Percentiles rank a stretch among this genome's conserved stretches.
Conservation (phyloP, 2,797 vertebrate genomes). For the Chromobotia macracanthus region DNA sequence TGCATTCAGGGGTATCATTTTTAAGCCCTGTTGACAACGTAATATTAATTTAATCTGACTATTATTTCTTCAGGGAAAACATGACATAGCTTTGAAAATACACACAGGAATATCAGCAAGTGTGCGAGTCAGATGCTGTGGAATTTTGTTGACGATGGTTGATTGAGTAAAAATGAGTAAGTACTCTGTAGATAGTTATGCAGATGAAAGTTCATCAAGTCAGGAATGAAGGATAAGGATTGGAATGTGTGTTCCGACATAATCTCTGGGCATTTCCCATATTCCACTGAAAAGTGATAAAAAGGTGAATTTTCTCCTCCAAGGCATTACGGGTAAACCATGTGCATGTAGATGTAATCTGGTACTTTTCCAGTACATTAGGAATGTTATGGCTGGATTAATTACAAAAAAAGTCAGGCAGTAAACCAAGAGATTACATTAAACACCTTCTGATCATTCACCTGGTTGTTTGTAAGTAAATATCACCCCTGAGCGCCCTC, state of each 20-base stretch:
- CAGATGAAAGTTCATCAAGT: conserved; percentile 64
- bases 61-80: conserved; percentile 18
- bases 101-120: conserved; percentile 13
- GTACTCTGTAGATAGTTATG: conserved; percentile 56
- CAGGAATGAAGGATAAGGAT: conserved; percentile 51
- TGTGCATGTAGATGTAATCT: not conserved
- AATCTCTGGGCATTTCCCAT: conserved; percentile 17
- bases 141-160: conserved; percentile 56
- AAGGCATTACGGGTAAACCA: not conserved
- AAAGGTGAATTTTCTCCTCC: not conserved
- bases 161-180: conserved; percentile 58
- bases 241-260: conserved; percentile 53
- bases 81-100: not conserved
- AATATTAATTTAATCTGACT: conserved; percentile 30
- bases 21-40: conserved; percentile 19
- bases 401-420: not conserved
- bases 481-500: conserved; percentile 5
- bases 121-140: conserved; percentile 42
- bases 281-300: not conserved
- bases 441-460: not conserved
- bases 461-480: conserved; percentile 7
- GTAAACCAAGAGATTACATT: not conserved
- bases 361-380: not conserved
- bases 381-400: not conserved
- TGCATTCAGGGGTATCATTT: conserved; percentile 29